Evolutionary conservation across 2,888 invertebrate genomes (phyloP).

Genomic region (Empis stercorea): DNA sequence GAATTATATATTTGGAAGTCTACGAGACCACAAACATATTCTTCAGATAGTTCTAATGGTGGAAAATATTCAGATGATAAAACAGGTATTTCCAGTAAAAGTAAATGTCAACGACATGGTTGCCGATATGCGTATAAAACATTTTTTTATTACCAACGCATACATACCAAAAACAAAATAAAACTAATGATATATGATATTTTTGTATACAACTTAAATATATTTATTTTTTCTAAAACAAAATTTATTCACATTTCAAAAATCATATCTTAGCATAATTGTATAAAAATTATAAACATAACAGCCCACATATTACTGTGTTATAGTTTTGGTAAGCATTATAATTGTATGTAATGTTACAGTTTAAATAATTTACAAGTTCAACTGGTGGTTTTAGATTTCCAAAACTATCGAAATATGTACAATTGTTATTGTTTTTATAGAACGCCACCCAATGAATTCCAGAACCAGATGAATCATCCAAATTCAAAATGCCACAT

Average conservation of each 20-base stretch:
- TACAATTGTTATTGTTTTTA: too few relatives aligned
- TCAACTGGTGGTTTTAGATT: constrained; percentile 21
- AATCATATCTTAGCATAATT: constrained; percentile 12
- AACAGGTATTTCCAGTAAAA: constrained; percentile 15
- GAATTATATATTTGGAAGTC: constrained; percentile 16
- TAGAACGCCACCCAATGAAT: too few relatives aligned
- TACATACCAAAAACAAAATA: neutral
- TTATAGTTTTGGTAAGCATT: constrained; percentile 16
- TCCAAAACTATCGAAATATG: constrained; percentile 15
- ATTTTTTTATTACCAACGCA: neutral
- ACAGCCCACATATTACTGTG: constrained; percentile 20
- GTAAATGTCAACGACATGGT: constrained; percentile 18
- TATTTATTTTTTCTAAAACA: too few relatives aligned
- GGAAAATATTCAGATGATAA: too few relatives aligned
- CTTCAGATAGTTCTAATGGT: constrained; percentile 8
- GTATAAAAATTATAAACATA: constrained; percentile 19
- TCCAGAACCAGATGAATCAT: too few relatives aligned
- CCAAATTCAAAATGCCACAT: neutral
- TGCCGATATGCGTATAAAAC: neutral
- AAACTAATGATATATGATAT: too few relatives aligned
- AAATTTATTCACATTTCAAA: neutral
- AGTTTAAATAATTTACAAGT: constrained; percentile 16
- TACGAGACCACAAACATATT: constrained; percentile 21
- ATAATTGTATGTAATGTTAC: constrained; percentile 18
- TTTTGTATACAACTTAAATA: too few relatives aligned